Conservation (phyloP, 2,797 vertebrate species). For the Enteromius radiatus region DNA sequence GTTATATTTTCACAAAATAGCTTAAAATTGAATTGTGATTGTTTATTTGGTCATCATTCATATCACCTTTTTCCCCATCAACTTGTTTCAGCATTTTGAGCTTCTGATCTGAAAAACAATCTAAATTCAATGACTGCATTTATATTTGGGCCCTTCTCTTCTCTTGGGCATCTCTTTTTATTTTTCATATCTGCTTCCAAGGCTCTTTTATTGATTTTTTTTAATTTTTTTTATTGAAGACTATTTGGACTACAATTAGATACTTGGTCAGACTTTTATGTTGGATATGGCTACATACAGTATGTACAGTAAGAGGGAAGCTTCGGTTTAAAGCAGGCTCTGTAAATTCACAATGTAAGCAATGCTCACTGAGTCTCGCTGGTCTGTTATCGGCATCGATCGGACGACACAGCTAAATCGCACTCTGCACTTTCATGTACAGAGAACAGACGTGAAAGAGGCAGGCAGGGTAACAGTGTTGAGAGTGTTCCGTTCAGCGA, state of each 20-base stretch:
- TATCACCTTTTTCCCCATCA: neutral
- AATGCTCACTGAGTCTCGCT: neutral
- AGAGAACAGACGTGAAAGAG: conserved; percentile 7
- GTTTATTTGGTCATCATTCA: neutral
- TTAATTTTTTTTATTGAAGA: neutral
- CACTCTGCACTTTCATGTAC: conserved; percentile 7
- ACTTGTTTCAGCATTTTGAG: neutral
- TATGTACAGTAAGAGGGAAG: neutral
- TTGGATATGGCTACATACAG: neutral
- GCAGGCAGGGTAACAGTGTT: conserved; percentile 23
- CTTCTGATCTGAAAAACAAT: neutral
- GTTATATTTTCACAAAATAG: neutral
- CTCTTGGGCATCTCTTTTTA: conserved; percentile 6
- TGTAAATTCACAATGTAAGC: conserved; percentile 1
- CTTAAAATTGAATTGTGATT: neutral
- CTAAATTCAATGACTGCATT: neutral
- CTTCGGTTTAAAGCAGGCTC: neutral
- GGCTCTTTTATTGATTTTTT: too few species aligned
- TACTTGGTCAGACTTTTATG: neutral
- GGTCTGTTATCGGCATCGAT: conserved; percentile 13
- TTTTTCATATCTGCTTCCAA: conserved; percentile 6
- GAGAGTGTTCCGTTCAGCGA: conserved; percentile 22
- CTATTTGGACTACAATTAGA: neutral
- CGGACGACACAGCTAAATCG: neutral
- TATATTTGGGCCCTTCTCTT: neutral